Percentiles rank a stretch among this genome's conserved stretches.
Conservation (phyloP, 2,113 vertebrate species). For the Protobothrops mucrosquamatus region DNA sequence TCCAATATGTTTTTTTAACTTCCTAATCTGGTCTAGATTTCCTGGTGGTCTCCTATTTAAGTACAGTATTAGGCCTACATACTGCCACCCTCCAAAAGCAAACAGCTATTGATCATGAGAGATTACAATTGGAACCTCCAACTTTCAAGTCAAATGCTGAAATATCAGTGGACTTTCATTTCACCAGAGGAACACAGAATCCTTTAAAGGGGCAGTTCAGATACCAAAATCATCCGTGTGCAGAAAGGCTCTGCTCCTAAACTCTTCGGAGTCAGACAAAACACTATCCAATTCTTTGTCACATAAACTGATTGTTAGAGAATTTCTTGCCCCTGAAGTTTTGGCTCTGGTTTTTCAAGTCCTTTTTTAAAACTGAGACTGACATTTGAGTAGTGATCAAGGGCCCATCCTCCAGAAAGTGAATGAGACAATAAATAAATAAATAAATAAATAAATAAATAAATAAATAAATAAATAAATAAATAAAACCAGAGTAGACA, state of each 20-base stretch:
- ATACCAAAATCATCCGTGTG: not conserved
- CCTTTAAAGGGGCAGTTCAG: not conserved
- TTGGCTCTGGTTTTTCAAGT: not conserved
- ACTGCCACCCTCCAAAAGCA: not conserved
- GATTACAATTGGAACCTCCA: not conserved
- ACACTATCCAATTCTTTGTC: not conserved
- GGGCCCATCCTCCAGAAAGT: not conserved
- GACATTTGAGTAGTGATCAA: not conserved
- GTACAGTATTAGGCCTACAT: not conserved
- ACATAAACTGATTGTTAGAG: not conserved
- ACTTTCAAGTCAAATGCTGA: not conserved
- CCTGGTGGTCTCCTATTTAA: not conserved
- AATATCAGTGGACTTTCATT: not conserved
- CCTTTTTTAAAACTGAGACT: not conserved
- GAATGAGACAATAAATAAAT: too few relatives aligned
- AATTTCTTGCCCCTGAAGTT: not conserved
- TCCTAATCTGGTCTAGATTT: not conserved
- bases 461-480: not conserved
- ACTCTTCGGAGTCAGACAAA: not conserved
- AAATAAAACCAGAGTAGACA: not conserved
- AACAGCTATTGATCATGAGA: not conserved
- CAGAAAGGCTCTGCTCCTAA: not conserved
- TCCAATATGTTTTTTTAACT: not conserved
- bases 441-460: too few relatives aligned
- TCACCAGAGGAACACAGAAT: not conserved